Conservation (phyloP, 2,113 vertebrate species). For the Tragulus kanchil region DNA sequence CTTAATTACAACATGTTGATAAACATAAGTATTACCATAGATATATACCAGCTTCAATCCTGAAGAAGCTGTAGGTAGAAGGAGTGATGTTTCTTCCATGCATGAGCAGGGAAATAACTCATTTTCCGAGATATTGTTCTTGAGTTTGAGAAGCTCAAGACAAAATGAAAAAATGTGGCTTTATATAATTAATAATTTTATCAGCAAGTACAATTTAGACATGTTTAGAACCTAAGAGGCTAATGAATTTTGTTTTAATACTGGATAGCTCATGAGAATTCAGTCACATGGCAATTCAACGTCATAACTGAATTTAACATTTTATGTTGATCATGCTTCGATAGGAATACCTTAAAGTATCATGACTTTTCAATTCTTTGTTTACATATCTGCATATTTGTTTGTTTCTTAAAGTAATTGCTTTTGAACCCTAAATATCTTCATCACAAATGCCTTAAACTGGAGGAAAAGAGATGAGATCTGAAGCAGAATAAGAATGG, state of each 20-base stretch:
- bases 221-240: neutral
- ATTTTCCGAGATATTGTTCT: neutral
- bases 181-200: slow-evolving; percentile 35
- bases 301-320: neutral
- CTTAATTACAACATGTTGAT: neutral
- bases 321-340: slow-evolving; percentile 31
- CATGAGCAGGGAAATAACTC: neutral
- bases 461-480: slow-evolving; percentile 1
- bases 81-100: neutral
- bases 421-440: neutral
- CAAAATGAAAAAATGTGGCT: neutral
- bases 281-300: no score
- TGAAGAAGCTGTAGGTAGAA: neutral
- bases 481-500: neutral
- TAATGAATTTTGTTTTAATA: neutral
- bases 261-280: neutral
- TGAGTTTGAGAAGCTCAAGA: neutral
- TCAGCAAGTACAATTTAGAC: neutral
- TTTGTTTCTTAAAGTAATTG: neutral
- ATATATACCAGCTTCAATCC: neutral
- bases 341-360: slow-evolving; percentile 19
- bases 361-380: neutral
- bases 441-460: neutral
- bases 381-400: neutral
- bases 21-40: neutral